Base-by-base conservation (phyloP, 2,113 vertebrate species). In the Saccopteryx leptura region DNA sequence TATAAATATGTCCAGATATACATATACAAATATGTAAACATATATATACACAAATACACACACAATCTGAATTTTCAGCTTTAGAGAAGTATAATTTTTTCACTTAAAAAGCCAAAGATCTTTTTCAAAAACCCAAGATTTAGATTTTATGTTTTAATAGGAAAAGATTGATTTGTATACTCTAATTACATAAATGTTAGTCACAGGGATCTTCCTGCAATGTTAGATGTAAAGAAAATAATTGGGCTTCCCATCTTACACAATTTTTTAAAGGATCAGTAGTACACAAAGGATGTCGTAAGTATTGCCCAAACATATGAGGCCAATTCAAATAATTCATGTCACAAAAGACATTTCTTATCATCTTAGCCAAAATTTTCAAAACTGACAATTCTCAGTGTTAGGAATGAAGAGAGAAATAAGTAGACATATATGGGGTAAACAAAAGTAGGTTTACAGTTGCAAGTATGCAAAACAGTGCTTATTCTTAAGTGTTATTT, bases 61-160 rank as follows among this genome's bases (percentile, higher is more conserved):
- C 17, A 76, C 15, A 58, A 52, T 1, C 74, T 69, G n/a, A 74
- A 75, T 79, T 91, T 96, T 88, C 24, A 88, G 46, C 81, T 92
- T 81, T 89, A 93, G 33, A 91, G 19, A 97, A 90, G 68, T 56
- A 21, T 9, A 65, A 46, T 31, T 66, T 94, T 97, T 86, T 86
- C 79, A 91, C 18, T 28, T 63, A 93, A 93, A 79, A 82, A 79
- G 14, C 18, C 2, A 1, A 95, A 82, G 75, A 31, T 33, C 63
- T 93, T 97, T 83, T 86, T n/a, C 58, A 91, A 93, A 54, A 82
- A 8, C 15, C 1, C 2, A 96, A 82, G 6, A 3, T 76, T 84
- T 79, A 79, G 33, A 83, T 78, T 91, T 66, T 80, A 81, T 94
- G 56, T 75, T 80, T 93, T 84, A 76, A 56, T 54, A 81, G 24